phyloP scores from a whole-genome alignment of 2,797 vertebrate genomes.

The Rhabdophis nuchalis region DNA sequence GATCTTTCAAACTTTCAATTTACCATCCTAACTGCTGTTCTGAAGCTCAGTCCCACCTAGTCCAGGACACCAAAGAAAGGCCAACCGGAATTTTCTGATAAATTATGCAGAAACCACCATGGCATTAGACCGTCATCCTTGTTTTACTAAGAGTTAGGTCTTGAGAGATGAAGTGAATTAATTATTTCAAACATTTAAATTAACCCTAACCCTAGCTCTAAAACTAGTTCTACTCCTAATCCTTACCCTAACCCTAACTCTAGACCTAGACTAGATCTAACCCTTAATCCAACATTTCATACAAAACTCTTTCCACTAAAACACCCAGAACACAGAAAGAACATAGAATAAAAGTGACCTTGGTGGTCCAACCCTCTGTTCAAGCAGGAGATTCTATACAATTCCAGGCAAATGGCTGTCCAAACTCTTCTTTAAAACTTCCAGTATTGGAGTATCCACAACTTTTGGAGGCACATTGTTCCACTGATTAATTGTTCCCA shows the following conservation, averaged over 20 bases:
- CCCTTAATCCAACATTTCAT: slow-evolving; percentile 11
- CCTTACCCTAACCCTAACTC: too few relatives aligned
- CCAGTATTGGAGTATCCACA: not conserved
- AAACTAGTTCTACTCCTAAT: rapidly evolving
- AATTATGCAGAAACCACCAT: slow-evolving; percentile 59
- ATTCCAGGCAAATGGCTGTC: not conserved
- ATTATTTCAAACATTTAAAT: slow-evolving; percentile 51
- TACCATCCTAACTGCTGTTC: slow-evolving; percentile 31
- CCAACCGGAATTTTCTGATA: slow-evolving; percentile 48
- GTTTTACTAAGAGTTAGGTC: slow-evolving; percentile 55
- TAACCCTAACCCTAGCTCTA: not conserved
- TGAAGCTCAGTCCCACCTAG: slow-evolving; percentile 42
- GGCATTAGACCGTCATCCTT: slow-evolving; percentile 52
- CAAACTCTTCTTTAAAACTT: not conserved
- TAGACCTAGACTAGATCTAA: not conserved
- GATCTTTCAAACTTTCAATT: not conserved
- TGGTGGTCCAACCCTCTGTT: not conserved
- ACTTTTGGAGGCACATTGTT: not conserved
- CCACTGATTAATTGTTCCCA: not conserved
- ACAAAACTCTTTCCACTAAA: slow-evolving; percentile 33
- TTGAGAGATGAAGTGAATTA: slow-evolving; percentile 38
- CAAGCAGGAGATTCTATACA: not conserved
- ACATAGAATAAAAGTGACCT: not conserved
- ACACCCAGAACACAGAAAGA: slow-evolving; percentile 16
- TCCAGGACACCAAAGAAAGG: slow-evolving; percentile 50